Conservation (phyloP, 2,113 vertebrate species). For the Callipepla squamata region DNA sequence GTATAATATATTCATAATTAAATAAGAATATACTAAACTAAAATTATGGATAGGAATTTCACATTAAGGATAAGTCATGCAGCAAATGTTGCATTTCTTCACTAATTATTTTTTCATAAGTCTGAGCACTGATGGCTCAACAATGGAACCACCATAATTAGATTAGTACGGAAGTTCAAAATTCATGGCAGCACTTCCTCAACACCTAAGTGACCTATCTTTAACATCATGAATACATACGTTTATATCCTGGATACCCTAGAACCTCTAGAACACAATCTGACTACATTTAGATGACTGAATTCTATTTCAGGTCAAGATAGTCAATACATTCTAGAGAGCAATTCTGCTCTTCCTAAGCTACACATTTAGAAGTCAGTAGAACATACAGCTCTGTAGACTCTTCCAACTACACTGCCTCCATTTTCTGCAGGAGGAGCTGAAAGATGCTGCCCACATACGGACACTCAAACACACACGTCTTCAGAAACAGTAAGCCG, state of each 20-base stretch:
- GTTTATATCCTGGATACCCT: neutral
- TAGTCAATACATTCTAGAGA: neutral
- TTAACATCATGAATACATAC: neutral
- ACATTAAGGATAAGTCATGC: neutral
- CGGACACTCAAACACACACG: neutral
- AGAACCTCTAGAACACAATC: neutral
- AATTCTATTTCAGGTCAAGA: neutral
- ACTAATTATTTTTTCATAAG: neutral
- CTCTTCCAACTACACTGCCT: fast-evolving
- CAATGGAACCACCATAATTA: neutral
- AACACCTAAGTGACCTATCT: neutral
- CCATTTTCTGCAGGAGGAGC: neutral
- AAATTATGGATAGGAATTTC: neutral
- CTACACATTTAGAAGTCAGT: neutral
- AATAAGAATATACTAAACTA: neutral
- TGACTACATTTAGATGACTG: neutral
- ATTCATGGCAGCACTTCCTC: neutral
- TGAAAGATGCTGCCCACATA: neutral
- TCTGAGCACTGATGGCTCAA: neutral
- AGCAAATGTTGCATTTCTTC: neutral
- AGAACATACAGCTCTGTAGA: neutral
- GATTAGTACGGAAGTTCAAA: neutral
- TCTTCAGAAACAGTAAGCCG: neutral
- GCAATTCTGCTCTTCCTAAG: neutral
- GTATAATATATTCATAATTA: neutral